Evolutionary conservation across 2,113 vertebrate species (phyloP), one percentile per base, ranked within the genome.

Genomic region (Cephalopholis sonnerati): DNA sequence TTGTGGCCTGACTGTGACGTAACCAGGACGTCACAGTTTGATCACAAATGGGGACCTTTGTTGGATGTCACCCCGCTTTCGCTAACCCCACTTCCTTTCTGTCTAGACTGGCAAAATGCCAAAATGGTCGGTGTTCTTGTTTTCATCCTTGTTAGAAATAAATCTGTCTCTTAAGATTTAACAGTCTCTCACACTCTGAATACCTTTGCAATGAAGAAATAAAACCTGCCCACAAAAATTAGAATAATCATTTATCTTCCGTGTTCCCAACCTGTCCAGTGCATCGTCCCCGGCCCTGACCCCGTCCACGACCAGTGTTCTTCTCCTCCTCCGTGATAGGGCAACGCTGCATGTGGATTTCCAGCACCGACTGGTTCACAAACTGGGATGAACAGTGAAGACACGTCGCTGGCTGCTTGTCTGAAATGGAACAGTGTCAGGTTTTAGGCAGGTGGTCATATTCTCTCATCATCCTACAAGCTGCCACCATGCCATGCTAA

Each of bases 311-410:
- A 13, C 93, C 94, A 0, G 76, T 57, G 18, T 87, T 93, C 85
- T 32, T 90, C 48, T 96, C 96, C 22, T 94, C 90, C 11, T 95
- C 94, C 5, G 95, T 89, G 0, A 93, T 93, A 0, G 95, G 95
- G 62, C 96, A 96, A 0, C 96, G 95, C 68, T 97, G 97, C 29
- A 95, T 91, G 91, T 98, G 97, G 69, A 96, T 95, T 0, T 95
- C 95, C 50, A 98, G 93, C 53, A 96, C 95, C 0, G 95, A 82
- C 0, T 96, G 93, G 2, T 95, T 96, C 22, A 96, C 93, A 68
- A 98, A 97, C 93, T 97, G 96, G 0, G 96, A 92, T 0, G 95
- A 93, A 4, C 97, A 98, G 85, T 96, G 95, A 0, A 89, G 73
- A 77, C 97, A 98, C 25, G 90, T 93, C n/a, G 93, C 95, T 0